Percentiles rank a stretch among this genome's conserved stretches.
Evolutionary conservation across 2,797 vertebrate species (phyloP).

Genomic region (Pygocentrus nattereri): DNA sequence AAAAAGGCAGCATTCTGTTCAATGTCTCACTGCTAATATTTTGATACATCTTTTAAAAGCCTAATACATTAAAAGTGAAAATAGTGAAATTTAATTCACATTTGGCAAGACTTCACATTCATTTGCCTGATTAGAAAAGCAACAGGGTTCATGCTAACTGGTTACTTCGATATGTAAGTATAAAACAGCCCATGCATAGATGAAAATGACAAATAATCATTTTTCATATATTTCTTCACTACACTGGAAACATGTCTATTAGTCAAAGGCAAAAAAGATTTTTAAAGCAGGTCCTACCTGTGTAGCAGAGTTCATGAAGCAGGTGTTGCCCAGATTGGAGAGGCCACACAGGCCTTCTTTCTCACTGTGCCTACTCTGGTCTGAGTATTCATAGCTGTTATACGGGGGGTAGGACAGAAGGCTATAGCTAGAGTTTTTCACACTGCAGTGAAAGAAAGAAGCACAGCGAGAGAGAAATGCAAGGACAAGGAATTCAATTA

Average conservation of each 20-base stretch:
- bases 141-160: not conserved
- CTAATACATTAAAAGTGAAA: not conserved
- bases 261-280: not conserved
- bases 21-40: not conserved
- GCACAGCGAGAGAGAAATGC: constrained; percentile 34
- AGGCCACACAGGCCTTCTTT: constrained; percentile 95
- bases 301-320: constrained; percentile 99
- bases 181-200: not conserved
- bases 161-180: not conserved
- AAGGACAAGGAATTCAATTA: constrained; percentile 16
- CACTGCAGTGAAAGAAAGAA: constrained; percentile 79
- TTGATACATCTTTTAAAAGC: not conserved
- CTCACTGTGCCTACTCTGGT: constrained; percentile 92
- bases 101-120: not conserved
- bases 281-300: constrained; percentile 79
- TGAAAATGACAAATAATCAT: not conserved
- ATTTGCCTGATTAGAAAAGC: not conserved
- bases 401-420: constrained; percentile 93
- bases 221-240: too few relatives aligned
- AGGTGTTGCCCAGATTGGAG: constrained; percentile 98
- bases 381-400: constrained; percentile 95
- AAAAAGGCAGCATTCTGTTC: not conserved
- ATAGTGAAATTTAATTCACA: not conserved
- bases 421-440: constrained; percentile 98
- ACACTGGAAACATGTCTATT: not conserved